These are phyloP conservation scores for Macrobrachium nipponense DNA, from an alignment of 1,140 invertebrate genomes.

Conservation along the genomic window DNA sequence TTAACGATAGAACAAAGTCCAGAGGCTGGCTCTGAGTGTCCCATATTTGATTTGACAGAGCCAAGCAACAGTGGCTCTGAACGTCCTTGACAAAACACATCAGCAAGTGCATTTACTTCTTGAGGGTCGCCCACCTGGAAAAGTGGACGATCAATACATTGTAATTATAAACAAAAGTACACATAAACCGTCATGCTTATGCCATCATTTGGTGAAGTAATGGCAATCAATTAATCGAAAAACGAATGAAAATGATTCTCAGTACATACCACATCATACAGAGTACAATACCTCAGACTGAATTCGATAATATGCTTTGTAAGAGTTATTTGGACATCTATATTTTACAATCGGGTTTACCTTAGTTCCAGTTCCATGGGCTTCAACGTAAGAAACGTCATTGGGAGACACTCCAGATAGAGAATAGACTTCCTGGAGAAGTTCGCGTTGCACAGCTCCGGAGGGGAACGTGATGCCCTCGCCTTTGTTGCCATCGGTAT, in stretches of 20 bases:
- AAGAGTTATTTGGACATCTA: no score
- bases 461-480: slow-evolving; percentile 93
- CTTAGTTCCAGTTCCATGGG: slow-evolving; percentile 94
- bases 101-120: slow-evolving; percentile 92
- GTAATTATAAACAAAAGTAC: no score
- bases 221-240: no score
- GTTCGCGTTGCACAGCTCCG: slow-evolving; percentile 84
- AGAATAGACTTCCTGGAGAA: slow-evolving; percentile 87
- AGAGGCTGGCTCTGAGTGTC: slow-evolving; percentile 95
- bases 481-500: slow-evolving; percentile 90
- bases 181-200: no score
- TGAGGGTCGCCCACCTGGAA: slow-evolving; percentile 91
- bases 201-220: no score
- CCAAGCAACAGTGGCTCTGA: slow-evolving; percentile 87
- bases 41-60: slow-evolving; percentile 98
- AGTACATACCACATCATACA: no score
- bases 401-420: slow-evolving; percentile 85
- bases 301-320: no score
- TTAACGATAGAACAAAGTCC: slow-evolving; percentile 91
- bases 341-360: slow-evolving; percentile 48
- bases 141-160: not conserved
- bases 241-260: no score
- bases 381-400: slow-evolving; percentile 90
- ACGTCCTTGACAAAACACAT: slow-evolving; percentile 90
- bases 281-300: no score